Evolutionary conservation across 2,113 vertebrate genomes (phyloP), one percentile per base, ranked within the genome.

Genomic region (Promerops cafer): DNA sequence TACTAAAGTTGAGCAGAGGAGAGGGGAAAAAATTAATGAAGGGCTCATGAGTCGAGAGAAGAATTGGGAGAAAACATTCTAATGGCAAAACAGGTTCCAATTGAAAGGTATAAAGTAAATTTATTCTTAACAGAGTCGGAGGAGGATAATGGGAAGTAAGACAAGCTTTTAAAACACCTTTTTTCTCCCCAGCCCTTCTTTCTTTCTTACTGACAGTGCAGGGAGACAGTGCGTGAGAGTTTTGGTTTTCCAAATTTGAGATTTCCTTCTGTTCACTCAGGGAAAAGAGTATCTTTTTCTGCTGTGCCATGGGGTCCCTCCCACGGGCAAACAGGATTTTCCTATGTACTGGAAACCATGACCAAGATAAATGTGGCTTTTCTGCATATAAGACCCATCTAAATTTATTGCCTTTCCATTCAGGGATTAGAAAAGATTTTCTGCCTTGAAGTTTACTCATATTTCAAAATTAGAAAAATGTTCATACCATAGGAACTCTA

Each of bases 161-260:
- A 54, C 9, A 26, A 42, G 12, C 37, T 26, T 54, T 18, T 20
- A 20, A 26, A 54, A 15, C 12, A 42, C 30, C 16, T 42, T 33
- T 54, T 54, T 42, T 20, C 16, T 42, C 2, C 30, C 28, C 28
- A 53, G 50, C 6, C 21, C 37, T 54, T 54, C 37, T 40, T 52
- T 53, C 6, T 53, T 54, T 72, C 13, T 54, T 22, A 11, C 22
- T 6, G 2, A n/a, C 6, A 20, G 30, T 18, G 16, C 28, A 54
- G 22, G 35, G 21, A 53, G 35, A 71, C 9, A 6, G 0, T 3
- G 35, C 9, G 2, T 33, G 16, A 0, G 1, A 42, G 30, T 27
- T 27, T 42, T 20, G 22, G 23, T 33, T 13, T n/a, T 54, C 1
- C 3, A 11, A 16, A 20, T 16, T 54, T 0, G 2, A n/a, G 23